Percentiles rank a stretch among this genome's conserved stretches.
phyloP scores from a whole-genome alignment of 2,888 invertebrate genomes.

The Xylophagus ater region DNA sequence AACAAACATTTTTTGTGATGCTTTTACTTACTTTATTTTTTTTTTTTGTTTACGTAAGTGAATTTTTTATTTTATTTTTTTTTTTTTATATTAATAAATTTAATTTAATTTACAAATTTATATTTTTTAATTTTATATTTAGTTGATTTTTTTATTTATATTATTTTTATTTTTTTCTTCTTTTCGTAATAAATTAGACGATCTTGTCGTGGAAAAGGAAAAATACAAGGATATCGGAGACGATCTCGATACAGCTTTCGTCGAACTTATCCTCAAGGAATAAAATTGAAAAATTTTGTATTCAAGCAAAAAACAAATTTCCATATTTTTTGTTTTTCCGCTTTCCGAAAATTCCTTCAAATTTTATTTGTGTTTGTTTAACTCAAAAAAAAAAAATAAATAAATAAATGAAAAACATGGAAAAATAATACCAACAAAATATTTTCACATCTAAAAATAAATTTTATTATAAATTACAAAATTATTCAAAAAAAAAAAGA shows the following conservation, averaged over 20 bases:
- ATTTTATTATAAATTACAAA: too few relatives aligned
- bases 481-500: too few relatives aligned
- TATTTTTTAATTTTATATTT: slow-evolving; percentile 15
- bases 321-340: background rate
- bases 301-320: background rate
- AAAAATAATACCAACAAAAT: too few relatives aligned
- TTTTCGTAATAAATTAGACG: slow-evolving; percentile 52
- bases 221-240: slow-evolving; percentile 99
- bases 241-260: slow-evolving; percentile 98
- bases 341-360: background rate
- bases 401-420: too few relatives aligned
- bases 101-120: background rate
- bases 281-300: slow-evolving; percentile 30
- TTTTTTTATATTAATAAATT: slow-evolving; percentile 2
- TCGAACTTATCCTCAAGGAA: slow-evolving; percentile 75
- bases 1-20: too few relatives aligned
- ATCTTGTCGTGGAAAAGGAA: slow-evolving; percentile 94
- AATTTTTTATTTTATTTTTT: slow-evolving; percentile 5
- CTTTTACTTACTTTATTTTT: too few relatives aligned
- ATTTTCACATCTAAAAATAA: too few relatives aligned
- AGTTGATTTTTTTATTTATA: slow-evolving; percentile 13
- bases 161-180: slow-evolving; percentile 19
- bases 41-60: too few relatives aligned
- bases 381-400: slow-evolving; percentile 14
- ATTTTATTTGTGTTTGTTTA: slow-evolving; percentile 12